Percentiles rank a stretch among this genome's conserved stretches.
These are phyloP conservation scores for Idaea biselata DNA, from an alignment of 2,888 invertebrate species.

Conservation along the genomic window DNA sequence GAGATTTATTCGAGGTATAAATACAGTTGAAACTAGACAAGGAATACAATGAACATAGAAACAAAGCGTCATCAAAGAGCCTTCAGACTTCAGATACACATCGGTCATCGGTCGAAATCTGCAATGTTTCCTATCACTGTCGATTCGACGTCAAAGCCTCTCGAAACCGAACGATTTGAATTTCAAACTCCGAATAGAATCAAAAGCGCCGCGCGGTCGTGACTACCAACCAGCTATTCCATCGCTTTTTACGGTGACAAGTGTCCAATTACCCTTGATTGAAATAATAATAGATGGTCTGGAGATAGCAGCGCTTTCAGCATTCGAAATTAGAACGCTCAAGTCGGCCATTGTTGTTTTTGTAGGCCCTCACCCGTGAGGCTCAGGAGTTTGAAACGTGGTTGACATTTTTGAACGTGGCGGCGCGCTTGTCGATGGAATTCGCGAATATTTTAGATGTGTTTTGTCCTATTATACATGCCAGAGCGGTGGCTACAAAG, in stretches of 20 bases:
- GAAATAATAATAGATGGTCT: constrained; percentile 69
- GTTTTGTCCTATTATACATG: constrained; percentile 69
- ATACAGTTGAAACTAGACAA: background rate
- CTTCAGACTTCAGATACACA: background rate
- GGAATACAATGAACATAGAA: background rate
- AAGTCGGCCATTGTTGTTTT: constrained; percentile 43
- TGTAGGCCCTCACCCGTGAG: constrained; percentile 66
- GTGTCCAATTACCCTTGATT: constrained; percentile 74
- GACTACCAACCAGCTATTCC: constrained; percentile 47
- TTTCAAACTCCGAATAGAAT: constrained; percentile 53
- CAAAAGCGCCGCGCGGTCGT: constrained; percentile 54
- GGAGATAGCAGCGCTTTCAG: constrained; percentile 49
- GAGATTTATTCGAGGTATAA: background rate
- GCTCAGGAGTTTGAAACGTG: constrained; percentile 55
- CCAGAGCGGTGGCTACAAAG: constrained; percentile 51
- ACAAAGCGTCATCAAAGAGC: background rate
- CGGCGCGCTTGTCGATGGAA: constrained; percentile 53
- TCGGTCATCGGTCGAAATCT: constrained; percentile 1
- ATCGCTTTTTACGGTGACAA: constrained; percentile 65
- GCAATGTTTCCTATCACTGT: constrained; percentile 3
- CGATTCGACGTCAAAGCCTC: constrained; percentile 26
- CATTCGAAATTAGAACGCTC: constrained; percentile 51
- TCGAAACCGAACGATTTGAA: constrained; percentile 47
- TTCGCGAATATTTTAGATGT: constrained; percentile 52
- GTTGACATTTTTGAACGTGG: constrained; percentile 58